These are phyloP conservation scores for Dasyprocta punctata DNA, from an alignment of 2,113 vertebrate genomes.

Conservation along the genomic window DNA sequence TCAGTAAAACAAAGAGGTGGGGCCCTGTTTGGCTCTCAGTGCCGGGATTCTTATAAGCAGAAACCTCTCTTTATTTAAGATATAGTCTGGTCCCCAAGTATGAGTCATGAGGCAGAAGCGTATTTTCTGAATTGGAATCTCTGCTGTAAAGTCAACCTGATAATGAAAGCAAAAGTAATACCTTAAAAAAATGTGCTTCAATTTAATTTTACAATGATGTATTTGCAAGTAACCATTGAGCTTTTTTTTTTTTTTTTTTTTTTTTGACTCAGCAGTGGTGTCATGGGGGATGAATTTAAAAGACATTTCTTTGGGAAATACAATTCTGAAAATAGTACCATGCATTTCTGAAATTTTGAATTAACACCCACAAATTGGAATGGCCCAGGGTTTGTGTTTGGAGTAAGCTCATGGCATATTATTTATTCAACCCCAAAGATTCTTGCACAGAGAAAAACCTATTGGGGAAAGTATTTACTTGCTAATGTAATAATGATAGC, in stretches of 20 bases:
- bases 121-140: not conserved
- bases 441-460: not conserved
- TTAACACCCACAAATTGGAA: conserved; percentile 78
- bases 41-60: not conserved
- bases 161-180: not conserved
- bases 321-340: conserved; percentile 53
- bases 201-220: not conserved
- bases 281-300: not conserved
- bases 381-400: conserved; percentile 57
- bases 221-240: not conserved
- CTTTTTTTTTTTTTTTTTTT: not conserved
- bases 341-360: conserved; percentile 65
- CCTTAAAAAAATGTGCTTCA: accelerated
- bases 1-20: not conserved
- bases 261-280: not conserved
- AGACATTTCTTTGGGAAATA: conserved; percentile 30
- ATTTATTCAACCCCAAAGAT: not conserved
- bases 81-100: not conserved
- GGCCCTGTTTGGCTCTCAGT: not conserved
- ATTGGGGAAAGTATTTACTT: not conserved
- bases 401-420: not conserved
- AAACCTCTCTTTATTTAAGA: not conserved
- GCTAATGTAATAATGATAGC: not conserved
- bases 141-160: not conserved
- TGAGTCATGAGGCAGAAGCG: not conserved